phyloP scores from a whole-genome alignment of 1,140 invertebrate species.

The Bombus affinis region DNA sequence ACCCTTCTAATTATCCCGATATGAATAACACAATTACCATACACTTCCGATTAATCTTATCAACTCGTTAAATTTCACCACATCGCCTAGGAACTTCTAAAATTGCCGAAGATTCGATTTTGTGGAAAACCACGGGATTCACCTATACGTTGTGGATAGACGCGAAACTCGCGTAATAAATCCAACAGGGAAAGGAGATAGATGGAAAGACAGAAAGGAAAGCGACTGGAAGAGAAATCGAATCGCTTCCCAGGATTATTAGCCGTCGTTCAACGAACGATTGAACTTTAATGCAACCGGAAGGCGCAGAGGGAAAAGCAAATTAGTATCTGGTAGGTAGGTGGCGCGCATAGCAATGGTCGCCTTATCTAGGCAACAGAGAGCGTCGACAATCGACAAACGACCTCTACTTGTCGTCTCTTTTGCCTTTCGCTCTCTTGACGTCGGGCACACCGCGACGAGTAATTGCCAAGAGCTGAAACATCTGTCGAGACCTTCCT shows the following conservation, averaged over 20 bases:
- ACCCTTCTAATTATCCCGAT: not conserved
- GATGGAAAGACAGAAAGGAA: constrained; percentile 29
- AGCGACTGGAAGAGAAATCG: constrained; percentile 44
- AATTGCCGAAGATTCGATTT: constrained; percentile 19
- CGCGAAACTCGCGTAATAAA: constrained; percentile 33
- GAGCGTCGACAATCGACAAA: constrained; percentile 23
- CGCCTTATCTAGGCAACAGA: constrained; percentile 49
- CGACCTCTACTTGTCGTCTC: not conserved
- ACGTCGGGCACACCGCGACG: constrained; percentile 29
- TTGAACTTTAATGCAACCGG: constrained; percentile 56
- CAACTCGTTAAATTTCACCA: not conserved
- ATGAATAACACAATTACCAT: not conserved
- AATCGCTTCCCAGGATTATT: constrained; percentile 59
- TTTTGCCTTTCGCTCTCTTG: constrained; percentile 4
- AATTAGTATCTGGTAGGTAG: constrained; percentile 58
- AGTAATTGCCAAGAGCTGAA: constrained; percentile 57
- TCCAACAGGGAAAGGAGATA: not conserved
- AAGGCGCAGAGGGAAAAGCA: constrained; percentile 30
- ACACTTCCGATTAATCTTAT: not conserved
- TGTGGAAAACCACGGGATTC: not conserved
- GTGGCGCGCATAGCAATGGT: not conserved
- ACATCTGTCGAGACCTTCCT: constrained; percentile 47
- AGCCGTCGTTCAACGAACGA: constrained; percentile 55
- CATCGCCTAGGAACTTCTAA: not conserved
- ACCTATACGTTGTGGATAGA: not conserved